Evolutionary conservation across 92 coral and sea anemone genomes (phyloP).

Genomic region (Epizoanthus illoricatus): DNA sequence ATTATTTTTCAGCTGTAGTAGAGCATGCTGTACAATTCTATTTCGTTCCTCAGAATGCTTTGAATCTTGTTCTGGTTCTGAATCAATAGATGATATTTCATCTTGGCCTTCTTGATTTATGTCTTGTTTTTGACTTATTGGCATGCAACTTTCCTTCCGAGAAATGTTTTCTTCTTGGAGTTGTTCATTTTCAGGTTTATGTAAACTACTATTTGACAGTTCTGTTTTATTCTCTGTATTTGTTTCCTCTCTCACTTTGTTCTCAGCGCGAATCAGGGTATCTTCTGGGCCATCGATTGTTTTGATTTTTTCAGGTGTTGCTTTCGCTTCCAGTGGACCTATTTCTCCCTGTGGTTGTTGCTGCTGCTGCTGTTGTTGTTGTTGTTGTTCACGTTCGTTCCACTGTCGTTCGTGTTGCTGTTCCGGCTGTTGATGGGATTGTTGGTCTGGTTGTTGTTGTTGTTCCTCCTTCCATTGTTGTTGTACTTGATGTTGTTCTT

Average conservation of each 20-base stretch:
- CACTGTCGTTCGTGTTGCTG: neutral
- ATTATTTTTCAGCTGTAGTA: constrained; percentile 53
- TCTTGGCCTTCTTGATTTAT: constrained; percentile 38
- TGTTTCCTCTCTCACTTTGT: neutral
- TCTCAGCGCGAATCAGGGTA: neutral
- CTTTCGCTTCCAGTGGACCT: neutral
- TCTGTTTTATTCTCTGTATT: neutral
- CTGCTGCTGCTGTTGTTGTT: neutral
- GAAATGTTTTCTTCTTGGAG: constrained; percentile 12
- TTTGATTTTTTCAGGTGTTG: neutral
- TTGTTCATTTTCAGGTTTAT: neutral
- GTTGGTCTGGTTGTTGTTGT: neutral
- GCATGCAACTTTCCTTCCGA: constrained; percentile 7
- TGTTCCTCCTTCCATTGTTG: neutral
- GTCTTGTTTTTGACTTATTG: neutral
- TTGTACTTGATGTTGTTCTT: neutral
- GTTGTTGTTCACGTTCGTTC: neutral
- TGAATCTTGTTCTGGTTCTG: constrained; percentile 69
- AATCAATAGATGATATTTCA: constrained; percentile 67
- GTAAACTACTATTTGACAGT: neutral
- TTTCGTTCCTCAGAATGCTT: constrained; percentile 45
- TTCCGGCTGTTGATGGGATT: neutral
- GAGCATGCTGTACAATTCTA: constrained; percentile 54
- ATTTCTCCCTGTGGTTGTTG: too few relatives aligned
- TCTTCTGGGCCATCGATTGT: neutral